Base-by-base conservation (phyloP, 2,888 invertebrate species). In the Caenorhabditis sp. region DNA sequence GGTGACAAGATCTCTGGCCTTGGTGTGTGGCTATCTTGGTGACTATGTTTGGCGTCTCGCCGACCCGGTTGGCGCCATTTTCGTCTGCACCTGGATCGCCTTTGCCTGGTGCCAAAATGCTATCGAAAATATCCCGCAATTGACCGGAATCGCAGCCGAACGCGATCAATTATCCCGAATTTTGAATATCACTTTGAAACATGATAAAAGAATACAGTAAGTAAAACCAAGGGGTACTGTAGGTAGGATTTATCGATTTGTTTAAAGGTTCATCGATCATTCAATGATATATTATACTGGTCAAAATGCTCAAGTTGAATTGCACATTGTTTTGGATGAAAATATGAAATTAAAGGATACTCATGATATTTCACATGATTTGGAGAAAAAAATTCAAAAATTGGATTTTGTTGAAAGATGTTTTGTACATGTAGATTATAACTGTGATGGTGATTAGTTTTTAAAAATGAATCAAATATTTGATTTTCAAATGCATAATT, bases 231-330 rank as follows among this genome's bases (percentile, higher is more conserved):
- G 43, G 54, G 26, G 21, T 36, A 20, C 38, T 60, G 26, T 26
- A 25, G 31, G 31, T 10, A 31, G 31, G 31, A n/a, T n/a, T n/a
- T n/a, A n/a, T 10, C 31, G 5, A 31, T 31, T 21, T 38, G n/a
- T n/a, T 58, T 78, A 10, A 62, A 76, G 78, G 53, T 74, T 72
- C 61, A 77, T 90, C 17, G 90, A 90, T 81, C 90, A 90, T 5
- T 88, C 90, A 8, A 83, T 89, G 63, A 89, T 89, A 5, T 90
- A 89, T 77, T 90, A 90, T 79, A 89, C 89, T 59, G 90, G 90
- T 26, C 86, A 84, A 59, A 88, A 89, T 70, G 89, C 88, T 71
- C 73, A 82, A 38, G 84, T 81, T 14, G 82, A 81, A 26, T 59
- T 87, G 27, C 84, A 86, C 71, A 88, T 89, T 76, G 88, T 89